These are phyloP conservation scores for Phoxinus dragarum DNA, from an alignment of 2,797 vertebrate genomes.

Conservation along the genomic window DNA sequence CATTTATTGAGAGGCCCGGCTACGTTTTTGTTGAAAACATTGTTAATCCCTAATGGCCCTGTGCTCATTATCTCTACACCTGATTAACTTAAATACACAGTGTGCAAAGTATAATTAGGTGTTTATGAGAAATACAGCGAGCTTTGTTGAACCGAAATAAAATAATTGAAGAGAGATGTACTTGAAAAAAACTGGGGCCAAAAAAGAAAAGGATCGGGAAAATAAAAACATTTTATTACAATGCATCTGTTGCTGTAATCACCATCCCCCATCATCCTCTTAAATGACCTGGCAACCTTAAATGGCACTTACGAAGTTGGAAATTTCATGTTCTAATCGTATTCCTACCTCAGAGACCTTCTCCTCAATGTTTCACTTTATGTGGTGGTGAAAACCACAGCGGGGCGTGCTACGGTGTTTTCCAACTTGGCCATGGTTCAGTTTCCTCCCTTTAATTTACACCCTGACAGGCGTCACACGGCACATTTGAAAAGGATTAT, in stretches of 20 bases:
- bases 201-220: neutral
- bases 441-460: slow-evolving; percentile 58
- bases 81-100: slow-evolving; percentile 24
- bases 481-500: slow-evolving; percentile 59
- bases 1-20: slow-evolving; percentile 59
- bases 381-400: slow-evolving; percentile 36
- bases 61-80: slow-evolving; percentile 11
- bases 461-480: slow-evolving; percentile 48
- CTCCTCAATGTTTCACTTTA: slow-evolving; percentile 44
- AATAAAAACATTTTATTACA: neutral
- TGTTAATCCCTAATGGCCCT: slow-evolving; percentile 61
- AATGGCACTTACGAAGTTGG: slow-evolving; percentile 26
- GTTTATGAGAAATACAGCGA: neutral
- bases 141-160: neutral
- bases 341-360: slow-evolving; percentile 36
- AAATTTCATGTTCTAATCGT: slow-evolving; percentile 36
- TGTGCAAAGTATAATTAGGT: neutral
- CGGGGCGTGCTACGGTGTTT: slow-evolving; percentile 38
- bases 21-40: slow-evolving; percentile 56
- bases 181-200: neutral
- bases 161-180: neutral
- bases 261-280: neutral
- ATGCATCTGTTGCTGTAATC: slow-evolving; percentile 31
- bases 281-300: slow-evolving; percentile 48
- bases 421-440: slow-evolving; percentile 47